These are phyloP conservation scores for Grammomys dolichurus DNA, from an alignment of 2,113 vertebrate genomes.

Conservation along the genomic window DNA sequence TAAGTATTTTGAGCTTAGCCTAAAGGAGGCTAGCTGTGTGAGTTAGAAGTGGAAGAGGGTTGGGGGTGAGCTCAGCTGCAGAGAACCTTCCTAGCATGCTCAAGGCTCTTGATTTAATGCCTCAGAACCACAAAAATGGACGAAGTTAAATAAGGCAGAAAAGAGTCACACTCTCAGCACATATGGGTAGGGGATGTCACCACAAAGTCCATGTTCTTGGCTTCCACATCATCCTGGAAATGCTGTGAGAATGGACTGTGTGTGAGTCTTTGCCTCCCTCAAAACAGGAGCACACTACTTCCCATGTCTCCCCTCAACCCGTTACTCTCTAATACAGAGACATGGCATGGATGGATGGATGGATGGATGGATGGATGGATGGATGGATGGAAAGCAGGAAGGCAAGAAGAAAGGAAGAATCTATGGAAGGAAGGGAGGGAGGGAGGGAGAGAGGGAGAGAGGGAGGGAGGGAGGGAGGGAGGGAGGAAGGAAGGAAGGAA, in stretches of 20 bases:
- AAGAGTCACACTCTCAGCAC: not conserved
- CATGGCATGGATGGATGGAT: not conserved
- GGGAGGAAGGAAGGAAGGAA: too few species aligned
- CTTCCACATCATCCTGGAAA: not conserved
- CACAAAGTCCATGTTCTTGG: too few species aligned
- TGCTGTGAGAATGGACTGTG: too few species aligned
- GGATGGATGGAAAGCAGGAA: not conserved
- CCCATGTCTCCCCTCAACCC: not conserved
- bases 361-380: not conserved
- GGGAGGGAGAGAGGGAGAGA: not conserved
- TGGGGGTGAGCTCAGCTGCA: not conserved
- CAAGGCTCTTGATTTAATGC: not conserved
- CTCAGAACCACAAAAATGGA: not conserved
- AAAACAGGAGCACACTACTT: not conserved
- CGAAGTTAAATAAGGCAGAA: not conserved
- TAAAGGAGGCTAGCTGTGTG: slow-evolving; percentile 28
- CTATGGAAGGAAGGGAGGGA: accelerated
- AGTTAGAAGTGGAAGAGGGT: not conserved
- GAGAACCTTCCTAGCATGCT: not conserved
- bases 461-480: not conserved
- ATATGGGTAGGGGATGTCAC: too few species aligned
- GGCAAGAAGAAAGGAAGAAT: too few species aligned
- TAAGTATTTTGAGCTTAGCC: slow-evolving; percentile 56
- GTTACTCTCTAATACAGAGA: not conserved
- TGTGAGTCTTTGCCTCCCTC: not conserved